A percentile compares a stretch with the other conserved stretches of the same genome.
Evolutionary conservation across 1,140 invertebrate species (phyloP).

Genomic region (Hydropsyche tenuis): DNA sequence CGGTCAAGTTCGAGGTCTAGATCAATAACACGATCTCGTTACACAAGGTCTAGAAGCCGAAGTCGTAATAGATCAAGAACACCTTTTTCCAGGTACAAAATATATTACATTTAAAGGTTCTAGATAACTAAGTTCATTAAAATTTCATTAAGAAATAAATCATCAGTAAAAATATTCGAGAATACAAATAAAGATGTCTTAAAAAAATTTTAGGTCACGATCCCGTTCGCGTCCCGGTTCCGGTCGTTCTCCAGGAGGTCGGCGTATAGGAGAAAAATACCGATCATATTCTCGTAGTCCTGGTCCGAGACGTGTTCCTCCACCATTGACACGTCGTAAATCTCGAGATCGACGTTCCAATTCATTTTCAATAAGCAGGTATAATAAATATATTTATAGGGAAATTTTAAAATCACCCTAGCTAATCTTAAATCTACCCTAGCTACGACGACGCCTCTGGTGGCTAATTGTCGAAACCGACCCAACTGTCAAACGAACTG

Average conservation of each 20-base stretch:
- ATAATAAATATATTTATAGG: neutral
- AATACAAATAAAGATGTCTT: no score
- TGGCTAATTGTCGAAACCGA: no score
- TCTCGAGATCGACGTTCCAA: conserved; percentile 45
- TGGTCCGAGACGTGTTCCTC: conserved; percentile 7
- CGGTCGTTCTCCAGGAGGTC: conserved; percentile 54
- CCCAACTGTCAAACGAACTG: no score
- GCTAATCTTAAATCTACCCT: no score
- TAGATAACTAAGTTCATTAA: neutral
- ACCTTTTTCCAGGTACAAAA: conserved; percentile 58
- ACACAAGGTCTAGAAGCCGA: conserved; percentile 51
- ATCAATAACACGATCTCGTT: conserved; percentile 52
- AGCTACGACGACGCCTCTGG: no score
- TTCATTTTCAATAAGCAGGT: conserved; percentile 47
- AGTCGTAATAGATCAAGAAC: conserved; percentile 55
- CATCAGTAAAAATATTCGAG: neutral
- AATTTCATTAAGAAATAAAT: conserved; percentile 5
- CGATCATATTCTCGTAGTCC: conserved; percentile 47
- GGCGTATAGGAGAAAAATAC: conserved; percentile 53
- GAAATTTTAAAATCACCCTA: no score
- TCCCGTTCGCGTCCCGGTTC: conserved; percentile 57
- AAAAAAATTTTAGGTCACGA: conserved; percentile 57
- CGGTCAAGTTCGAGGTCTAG: conserved; percentile 43
- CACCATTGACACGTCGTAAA: conserved; percentile 23
- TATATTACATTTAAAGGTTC: neutral